Conservation (phyloP, 1,140 invertebrate species). For the Cryptotermes secundus region DNA sequence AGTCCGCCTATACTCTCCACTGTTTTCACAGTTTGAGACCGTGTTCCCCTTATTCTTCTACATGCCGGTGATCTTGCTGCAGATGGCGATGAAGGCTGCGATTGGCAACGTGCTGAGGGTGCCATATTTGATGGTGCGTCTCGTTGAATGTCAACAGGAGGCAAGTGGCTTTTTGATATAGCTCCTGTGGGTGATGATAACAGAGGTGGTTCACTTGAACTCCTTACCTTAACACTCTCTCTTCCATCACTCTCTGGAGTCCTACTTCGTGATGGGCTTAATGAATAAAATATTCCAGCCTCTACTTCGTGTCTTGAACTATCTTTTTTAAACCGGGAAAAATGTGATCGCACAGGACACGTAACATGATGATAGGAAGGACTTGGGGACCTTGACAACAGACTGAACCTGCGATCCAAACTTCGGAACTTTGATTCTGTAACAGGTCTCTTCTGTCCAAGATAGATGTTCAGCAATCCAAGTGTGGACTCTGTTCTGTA, state of each 20-base stretch:
- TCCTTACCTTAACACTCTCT: neutral
- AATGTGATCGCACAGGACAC: neutral
- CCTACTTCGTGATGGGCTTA: neutral
- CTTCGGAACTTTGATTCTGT: slow-evolving; percentile 68
- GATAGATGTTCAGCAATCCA: slow-evolving; percentile 60
- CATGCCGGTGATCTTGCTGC: slow-evolving; percentile 20
- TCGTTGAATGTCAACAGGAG: neutral
- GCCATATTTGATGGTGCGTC: neutral
- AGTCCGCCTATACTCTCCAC: slow-evolving; percentile 42
- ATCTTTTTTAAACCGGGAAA: neutral
- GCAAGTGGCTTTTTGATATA: no score
- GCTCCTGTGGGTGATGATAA: neutral
- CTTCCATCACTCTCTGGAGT: neutral
- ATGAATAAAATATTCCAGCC: neutral
- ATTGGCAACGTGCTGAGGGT: neutral
- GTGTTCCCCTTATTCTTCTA: slow-evolving; percentile 52
- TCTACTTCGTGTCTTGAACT: neutral
- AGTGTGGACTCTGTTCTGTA: slow-evolving; percentile 56
- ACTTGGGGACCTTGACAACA: slow-evolving; percentile 49
- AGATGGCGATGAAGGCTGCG: slow-evolving; percentile 29
- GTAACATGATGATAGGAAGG: slow-evolving; percentile 39
- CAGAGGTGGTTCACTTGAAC: slow-evolving; percentile 22
- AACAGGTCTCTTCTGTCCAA: slow-evolving; percentile 67
- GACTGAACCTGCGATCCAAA: slow-evolving; percentile 57
- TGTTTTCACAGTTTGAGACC: slow-evolving; percentile 45